A percentile compares a stretch with the other conserved stretches of the same genome.
phyloP scores from a whole-genome alignment of 2,888 invertebrate species.

The Prosapia bicincta region DNA sequence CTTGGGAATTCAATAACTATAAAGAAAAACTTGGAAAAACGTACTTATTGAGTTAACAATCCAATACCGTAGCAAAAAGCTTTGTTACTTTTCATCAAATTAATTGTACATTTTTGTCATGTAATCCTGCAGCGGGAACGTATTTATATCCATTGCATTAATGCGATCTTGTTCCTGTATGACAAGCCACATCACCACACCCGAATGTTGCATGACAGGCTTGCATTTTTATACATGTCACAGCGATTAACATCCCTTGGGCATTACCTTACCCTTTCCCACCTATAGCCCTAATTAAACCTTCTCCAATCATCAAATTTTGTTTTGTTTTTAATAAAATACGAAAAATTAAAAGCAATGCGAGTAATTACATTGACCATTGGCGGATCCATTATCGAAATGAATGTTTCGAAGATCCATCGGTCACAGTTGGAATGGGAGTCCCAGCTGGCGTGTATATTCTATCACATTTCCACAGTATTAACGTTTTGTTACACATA shows the following conservation, averaged over 20 bases:
- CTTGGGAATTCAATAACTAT: no score
- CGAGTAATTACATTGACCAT: background rate
- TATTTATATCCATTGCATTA: slow-evolving; percentile 21
- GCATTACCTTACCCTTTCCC: background rate
- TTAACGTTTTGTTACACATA: no score
- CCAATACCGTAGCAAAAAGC: slow-evolving; percentile 7
- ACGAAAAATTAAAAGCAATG: background rate
- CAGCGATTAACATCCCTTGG: background rate
- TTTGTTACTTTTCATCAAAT: slow-evolving; percentile 26
- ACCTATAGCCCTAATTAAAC: background rate
- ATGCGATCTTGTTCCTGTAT: slow-evolving; percentile 8
- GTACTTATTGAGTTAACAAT: background rate
- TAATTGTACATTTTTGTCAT: slow-evolving; percentile 27
- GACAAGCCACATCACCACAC: slow-evolving; percentile 8
- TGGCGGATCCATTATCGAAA: background rate
- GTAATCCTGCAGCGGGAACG: slow-evolving; percentile 21
- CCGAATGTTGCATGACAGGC: slow-evolving; percentile 24
- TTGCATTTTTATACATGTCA: slow-evolving; percentile 16
- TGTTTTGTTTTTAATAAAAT: background rate
- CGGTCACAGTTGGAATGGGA: no score
- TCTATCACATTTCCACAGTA: no score
- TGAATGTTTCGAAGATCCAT: no score
- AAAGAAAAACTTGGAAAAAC: no score
- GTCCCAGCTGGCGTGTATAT: no score
- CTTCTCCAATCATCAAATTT: background rate